Evolutionary conservation across 2,888 invertebrate species (phyloP).

Genomic region (Campoletis raptor): DNA sequence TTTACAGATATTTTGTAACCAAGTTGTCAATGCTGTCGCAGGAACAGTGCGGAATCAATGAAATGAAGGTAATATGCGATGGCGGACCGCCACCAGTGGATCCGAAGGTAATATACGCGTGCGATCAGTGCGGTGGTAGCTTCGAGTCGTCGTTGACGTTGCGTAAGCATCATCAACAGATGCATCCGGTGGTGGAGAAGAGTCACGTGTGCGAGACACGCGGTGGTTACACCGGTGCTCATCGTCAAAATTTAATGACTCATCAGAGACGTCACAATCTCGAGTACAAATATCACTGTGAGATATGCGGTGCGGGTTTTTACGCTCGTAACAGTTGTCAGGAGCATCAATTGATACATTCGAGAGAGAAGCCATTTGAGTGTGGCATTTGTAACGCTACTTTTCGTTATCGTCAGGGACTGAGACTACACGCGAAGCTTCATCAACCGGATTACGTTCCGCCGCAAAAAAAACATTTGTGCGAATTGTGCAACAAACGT

Average conservation of each 20-base stretch:
- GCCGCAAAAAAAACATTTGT: constrained; percentile 83
- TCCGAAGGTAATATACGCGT: constrained; percentile 73
- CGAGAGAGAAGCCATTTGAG: constrained; percentile 81
- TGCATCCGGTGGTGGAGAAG: constrained; percentile 74
- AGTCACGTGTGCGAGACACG: constrained; percentile 78
- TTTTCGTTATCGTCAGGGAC: constrained; percentile 83
- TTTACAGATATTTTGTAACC: constrained; percentile 83
- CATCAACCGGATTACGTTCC: constrained; percentile 84
- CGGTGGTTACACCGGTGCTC: constrained; percentile 78
- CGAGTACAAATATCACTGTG: constrained; percentile 82
- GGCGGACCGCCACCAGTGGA: constrained; percentile 68
- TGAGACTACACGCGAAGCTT: constrained; percentile 82
- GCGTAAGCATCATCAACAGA: constrained; percentile 71
- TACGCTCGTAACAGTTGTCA: constrained; percentile 78
- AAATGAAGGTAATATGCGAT: constrained; percentile 78
- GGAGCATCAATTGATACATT: constrained; percentile 80
- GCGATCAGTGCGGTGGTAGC: constrained; percentile 77
- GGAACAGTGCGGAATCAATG: constrained; percentile 72
- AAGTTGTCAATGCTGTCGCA: constrained; percentile 78
- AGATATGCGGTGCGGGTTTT: constrained; percentile 80
- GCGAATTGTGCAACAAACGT: constrained; percentile 83
- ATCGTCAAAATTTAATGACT: constrained; percentile 77
- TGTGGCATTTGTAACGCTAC: constrained; percentile 83
- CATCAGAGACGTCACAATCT: constrained; percentile 80
- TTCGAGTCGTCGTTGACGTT: constrained; percentile 70